phyloP scores from a whole-genome alignment of 1,140 invertebrate species.

The Bombus balteatus region DNA sequence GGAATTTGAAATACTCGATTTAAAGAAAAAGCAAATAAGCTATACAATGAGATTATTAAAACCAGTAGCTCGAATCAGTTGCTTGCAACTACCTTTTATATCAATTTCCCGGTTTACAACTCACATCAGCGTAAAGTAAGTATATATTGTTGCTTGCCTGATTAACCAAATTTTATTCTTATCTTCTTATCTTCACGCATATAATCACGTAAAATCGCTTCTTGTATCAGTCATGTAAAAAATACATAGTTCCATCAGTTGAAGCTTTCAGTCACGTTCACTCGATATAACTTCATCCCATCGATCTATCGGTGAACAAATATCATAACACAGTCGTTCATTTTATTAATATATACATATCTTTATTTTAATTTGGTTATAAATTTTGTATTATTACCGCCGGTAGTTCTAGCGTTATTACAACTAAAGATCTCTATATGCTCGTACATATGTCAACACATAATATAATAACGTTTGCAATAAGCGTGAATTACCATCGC shows the following conservation, averaged over 20 bases:
- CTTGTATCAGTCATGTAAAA: neutral
- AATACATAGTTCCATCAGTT: neutral
- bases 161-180: neutral
- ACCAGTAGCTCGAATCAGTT: neutral
- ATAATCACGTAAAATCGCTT: neutral
- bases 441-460: too few species aligned
- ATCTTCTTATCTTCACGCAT: neutral
- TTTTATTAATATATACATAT: too few species aligned
- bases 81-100: neutral
- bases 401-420: too few species aligned
- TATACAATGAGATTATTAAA: neutral
- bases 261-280: neutral
- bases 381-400: too few species aligned
- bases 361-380: too few species aligned
- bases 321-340: neutral
- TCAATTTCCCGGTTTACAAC: neutral
- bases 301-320: neutral
- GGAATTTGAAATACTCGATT: neutral
- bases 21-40: neutral
- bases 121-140: conserved; percentile 13
- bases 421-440: too few species aligned
- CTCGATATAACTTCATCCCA: neutral
- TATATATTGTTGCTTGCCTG: conserved; percentile 4
- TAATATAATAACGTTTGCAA: too few species aligned
- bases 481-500: too few species aligned